Conservation (phyloP, 2,113 vertebrate genomes). For the Chionodraco myersi region DNA sequence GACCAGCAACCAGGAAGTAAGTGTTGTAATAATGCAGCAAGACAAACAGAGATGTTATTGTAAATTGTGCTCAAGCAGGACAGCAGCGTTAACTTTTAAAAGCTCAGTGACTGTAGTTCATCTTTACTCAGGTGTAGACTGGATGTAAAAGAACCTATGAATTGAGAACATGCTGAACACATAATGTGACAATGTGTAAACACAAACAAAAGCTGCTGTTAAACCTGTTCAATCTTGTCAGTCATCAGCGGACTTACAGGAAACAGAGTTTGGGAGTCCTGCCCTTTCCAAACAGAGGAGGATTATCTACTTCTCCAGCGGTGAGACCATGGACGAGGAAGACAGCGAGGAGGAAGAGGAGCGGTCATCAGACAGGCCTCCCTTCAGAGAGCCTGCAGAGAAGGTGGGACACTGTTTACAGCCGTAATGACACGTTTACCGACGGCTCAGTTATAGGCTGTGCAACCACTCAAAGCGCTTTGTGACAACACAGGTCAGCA, state of each 20-base stretch:
- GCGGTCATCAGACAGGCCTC: constrained; percentile 8
- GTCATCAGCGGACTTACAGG: constrained; percentile 26
- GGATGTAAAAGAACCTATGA: background rate
- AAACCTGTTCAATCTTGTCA: constrained; percentile 7
- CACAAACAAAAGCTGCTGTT: background rate
- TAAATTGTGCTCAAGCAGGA: background rate
- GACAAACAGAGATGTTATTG: constrained; percentile 5
- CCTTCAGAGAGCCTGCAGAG: constrained; percentile 43
- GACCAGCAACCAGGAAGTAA: constrained; percentile 70
- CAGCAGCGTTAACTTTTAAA: background rate
- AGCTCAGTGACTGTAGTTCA: background rate
- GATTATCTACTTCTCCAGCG: constrained; percentile 84
- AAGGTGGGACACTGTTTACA: constrained; percentile 50
- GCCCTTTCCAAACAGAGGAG: constrained; percentile 59
- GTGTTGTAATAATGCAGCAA: constrained; percentile 47
- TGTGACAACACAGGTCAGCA: no score
- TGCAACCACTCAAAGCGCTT: no score
- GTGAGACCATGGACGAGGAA: constrained; percentile 81
- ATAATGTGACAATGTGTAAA: background rate
- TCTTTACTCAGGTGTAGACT: background rate
- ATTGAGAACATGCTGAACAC: background rate
- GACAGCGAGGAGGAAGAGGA: constrained; percentile 60
- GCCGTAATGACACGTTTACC: background rate
- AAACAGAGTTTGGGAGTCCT: constrained; percentile 32
- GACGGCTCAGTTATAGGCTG: no score